phyloP scores from a whole-genome alignment of 92 coral and sea anemone genomes.

The Phymanthus crucifer region DNA sequence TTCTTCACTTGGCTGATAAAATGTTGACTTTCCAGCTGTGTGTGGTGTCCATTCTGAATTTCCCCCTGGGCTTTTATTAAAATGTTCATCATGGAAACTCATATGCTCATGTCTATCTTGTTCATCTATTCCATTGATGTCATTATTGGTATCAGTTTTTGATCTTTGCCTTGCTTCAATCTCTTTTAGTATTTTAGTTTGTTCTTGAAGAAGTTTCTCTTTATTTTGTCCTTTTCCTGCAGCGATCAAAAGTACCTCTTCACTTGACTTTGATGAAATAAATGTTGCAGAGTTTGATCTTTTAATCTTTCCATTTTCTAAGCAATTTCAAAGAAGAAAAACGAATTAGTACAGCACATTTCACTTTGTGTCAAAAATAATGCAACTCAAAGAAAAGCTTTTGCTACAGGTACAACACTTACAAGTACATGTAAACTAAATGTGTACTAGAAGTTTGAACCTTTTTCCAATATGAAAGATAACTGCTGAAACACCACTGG shows the following conservation, averaged over 20 bases:
- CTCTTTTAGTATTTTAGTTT: constrained; percentile 28
- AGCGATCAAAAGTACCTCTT: background rate
- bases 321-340: background rate
- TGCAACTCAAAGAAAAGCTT: too few species aligned
- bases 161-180: constrained; percentile 19
- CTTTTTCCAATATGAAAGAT: too few species aligned
- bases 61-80: background rate
- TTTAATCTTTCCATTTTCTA: background rate
- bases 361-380: too few species aligned
- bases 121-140: background rate
- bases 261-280: background rate
- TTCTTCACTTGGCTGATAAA: background rate
- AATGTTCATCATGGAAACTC: constrained; percentile 27
- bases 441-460: too few species aligned
- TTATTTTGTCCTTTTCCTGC: too few species aligned
- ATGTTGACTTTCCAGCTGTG: constrained; percentile 6
- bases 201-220: too few species aligned
- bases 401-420: too few species aligned
- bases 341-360: too few species aligned
- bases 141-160: background rate
- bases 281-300: constrained; percentile 30
- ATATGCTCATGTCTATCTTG: constrained; percentile 6
- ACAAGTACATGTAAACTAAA: too few species aligned
- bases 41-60: constrained; percentile 9
- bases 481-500: too few species aligned